Base-by-base conservation (phyloP, 2,113 vertebrate species). In the Menura novaehollandiae region DNA sequence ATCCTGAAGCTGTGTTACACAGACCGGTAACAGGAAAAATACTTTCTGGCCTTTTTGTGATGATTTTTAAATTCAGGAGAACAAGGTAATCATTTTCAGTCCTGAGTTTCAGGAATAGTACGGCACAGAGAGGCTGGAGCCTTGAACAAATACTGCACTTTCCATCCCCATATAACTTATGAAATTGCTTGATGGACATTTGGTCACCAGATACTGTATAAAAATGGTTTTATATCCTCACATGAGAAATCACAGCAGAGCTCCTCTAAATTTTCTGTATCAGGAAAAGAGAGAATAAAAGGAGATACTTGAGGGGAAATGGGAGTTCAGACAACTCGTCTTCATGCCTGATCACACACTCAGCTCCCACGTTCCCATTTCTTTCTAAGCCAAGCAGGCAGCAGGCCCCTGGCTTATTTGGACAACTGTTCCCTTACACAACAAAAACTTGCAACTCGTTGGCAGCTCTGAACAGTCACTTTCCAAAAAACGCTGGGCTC, bases 331-430 rank as follows among this genome's bases (percentile, higher is more conserved):
- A 73, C 52, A 86, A 20, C 82, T 88, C 68, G 35, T 63, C 39
- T 88, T 86, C 0, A 0, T 62, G 72, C 35, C 76, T 68, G 35
- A 73, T 81, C 55, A 19, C n/a, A 71, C 33, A 43, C 26, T 87
- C 28, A 10, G 39, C 88, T 92, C 90, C 88, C 79, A 86, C 2
- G 0, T 75, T 81, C 71, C 37, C 5, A 1, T 51, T 89, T 85
- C 55, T 93, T 75, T 75, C 53, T 30, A 68, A 44, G 60, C 76
- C 60, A 73, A 56, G 28, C 43, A 84, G 69, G 63, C 69, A 89
- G 69, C 62, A 93, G 71, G 56, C 17, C 74, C 28, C 74, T 79
- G 66, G 93, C 82, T 96, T 92, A 91, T 93, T 86, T 72, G 75
- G 79, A 88, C 82, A 93, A 94, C 69, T 46, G 23, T 51, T 76